Percentiles rank a stretch among this genome's conserved stretches.
Conservation (phyloP, 2,888 invertebrate genomes). For the Machimus atricapillus region DNA sequence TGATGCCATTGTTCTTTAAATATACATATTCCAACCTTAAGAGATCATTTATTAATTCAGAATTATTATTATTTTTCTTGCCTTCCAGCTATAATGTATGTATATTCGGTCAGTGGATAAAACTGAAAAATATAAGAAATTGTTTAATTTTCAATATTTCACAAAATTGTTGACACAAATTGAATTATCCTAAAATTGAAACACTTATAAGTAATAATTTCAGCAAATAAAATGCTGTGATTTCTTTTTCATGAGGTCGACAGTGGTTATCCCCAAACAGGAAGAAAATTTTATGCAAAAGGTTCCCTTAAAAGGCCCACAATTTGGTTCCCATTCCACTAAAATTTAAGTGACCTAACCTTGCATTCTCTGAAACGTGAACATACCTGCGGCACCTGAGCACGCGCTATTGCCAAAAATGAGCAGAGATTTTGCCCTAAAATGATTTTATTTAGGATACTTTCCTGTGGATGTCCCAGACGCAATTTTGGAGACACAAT, state of each 20-base stretch:
- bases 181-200: background rate
- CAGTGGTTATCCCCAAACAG: background rate
- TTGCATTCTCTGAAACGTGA: background rate
- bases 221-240: background rate
- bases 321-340: background rate
- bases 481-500: constrained; percentile 16
- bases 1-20: no score
- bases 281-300: background rate
- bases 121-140: background rate
- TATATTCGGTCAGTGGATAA: background rate
- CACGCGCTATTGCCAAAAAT: background rate
- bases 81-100: background rate
- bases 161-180: background rate
- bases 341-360: background rate
- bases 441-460: constrained; percentile 4
- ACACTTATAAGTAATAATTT: background rate
- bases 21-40: no score
- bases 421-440: background rate
- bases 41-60: no score
- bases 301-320: background rate
- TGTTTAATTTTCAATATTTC: background rate
- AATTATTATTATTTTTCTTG: no score
- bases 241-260: background rate
- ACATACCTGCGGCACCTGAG: background rate
- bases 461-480: background rate